Base-by-base conservation (phyloP, 2,888 invertebrate species). In the Agonopterix arenella region DNA sequence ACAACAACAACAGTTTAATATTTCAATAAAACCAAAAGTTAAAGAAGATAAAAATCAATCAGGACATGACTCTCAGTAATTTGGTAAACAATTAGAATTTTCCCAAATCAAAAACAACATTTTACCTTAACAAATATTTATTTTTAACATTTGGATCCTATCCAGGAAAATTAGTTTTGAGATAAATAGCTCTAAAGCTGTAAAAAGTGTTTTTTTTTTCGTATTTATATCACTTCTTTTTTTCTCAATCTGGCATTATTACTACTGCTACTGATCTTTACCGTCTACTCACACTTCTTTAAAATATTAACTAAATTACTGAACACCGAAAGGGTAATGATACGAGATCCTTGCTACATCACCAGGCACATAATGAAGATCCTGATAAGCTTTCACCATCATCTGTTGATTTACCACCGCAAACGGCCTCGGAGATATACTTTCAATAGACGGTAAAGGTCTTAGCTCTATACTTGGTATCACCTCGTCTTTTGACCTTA, bases 351-450 rank as follows among this genome's bases (percentile, higher is more conserved):
- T 79, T 0, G 88, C 70, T 0, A 88, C 84, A 47, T 89, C 89
- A 50, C 81, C 73, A 8, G 86, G 84, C 1, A 80, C 81, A 50
- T 86, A 88, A 61, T 86, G 88, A 16, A 88, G 62, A 48, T 89
- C 88, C 56, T 86, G 89, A 49, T 88, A 89, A 0, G 88, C 88
- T 48, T 89, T 89, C 52, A 88, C 84, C 89, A 89, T 86, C 88
- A 89, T 86, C 61, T 86, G 88, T 61, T 89, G 88, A 55, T 86
- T 88, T 40, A 86, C 82, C 1, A 88, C 79, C 0, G 85, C 80
- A 44, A 86, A 89, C 0, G 88, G 88, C 43, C 89, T 66, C 1
- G 88, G 81, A 0, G 89, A 84, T 43, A 89, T 89, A 41, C 89
- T 88, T 62, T 89, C 88, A n/a, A 89, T 89, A 0, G 88, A 88